Percentiles rank a stretch among this genome's conserved stretches.
phyloP scores from a whole-genome alignment of 2,888 invertebrate species.

The Perdita meconis region DNA sequence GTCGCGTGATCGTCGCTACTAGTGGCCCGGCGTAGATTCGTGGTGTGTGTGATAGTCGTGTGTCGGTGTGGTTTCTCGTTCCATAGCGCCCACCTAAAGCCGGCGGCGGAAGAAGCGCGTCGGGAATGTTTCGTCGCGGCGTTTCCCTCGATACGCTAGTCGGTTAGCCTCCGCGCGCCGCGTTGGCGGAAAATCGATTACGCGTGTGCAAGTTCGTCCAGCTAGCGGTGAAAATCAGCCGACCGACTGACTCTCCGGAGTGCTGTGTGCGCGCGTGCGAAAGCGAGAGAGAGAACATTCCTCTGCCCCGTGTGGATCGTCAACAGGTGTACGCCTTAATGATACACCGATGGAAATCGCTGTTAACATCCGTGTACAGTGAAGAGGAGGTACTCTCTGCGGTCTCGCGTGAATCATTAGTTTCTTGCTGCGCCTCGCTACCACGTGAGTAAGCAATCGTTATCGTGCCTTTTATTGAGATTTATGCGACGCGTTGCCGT shows the following conservation, averaged over 20 bases:
- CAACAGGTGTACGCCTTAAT: conserved; percentile 64
- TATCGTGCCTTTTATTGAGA: conserved; percentile 67
- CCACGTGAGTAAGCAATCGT: conserved; percentile 71
- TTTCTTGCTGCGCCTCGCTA: conserved; percentile 50
- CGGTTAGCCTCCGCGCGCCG: conserved; percentile 6
- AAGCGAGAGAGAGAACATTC: conserved; percentile 31
- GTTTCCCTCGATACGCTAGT: conserved; percentile 8
- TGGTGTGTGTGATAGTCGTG: no score
- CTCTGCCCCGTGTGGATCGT: conserved; percentile 45
- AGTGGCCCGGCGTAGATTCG: conserved; percentile 38
- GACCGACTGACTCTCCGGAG: conserved; percentile 1
- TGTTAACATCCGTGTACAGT: conserved; percentile 60
- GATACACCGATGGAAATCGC: conserved; percentile 62
- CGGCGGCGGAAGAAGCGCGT: background rate
- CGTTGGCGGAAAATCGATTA: conserved; percentile 45
- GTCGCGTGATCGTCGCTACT: conserved; percentile 16
- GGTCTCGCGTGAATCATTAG: conserved; percentile 68
- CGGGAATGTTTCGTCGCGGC: background rate
- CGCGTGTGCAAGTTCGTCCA: background rate
- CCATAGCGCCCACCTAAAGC: background rate
- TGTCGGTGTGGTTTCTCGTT: conserved; percentile 20
- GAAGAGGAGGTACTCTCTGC: conserved; percentile 63
- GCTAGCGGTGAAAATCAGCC: conserved; percentile 40
- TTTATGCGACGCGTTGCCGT: conserved; percentile 65
- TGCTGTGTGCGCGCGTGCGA: background rate